These are phyloP conservation scores for Eledona agricola DNA, from an alignment of 2,888 invertebrate genomes.

Conservation along the genomic window DNA sequence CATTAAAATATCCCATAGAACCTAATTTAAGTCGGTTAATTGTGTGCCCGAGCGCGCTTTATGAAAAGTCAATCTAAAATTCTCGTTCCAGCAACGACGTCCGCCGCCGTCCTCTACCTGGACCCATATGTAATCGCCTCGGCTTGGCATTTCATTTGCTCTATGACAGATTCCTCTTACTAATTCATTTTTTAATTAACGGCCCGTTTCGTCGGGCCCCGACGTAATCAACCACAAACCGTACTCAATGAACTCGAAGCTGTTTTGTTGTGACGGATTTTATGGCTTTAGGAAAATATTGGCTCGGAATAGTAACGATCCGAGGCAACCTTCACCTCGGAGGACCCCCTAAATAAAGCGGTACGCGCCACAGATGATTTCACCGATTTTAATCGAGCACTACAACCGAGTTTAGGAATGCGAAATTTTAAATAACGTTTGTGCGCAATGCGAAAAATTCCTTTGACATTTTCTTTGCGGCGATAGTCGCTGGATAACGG, in stretches of 20 bases:
- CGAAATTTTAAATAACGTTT: no score
- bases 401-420: no score
- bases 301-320: slow-evolving; percentile 37
- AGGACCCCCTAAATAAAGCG: slow-evolving; percentile 25
- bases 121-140: slow-evolving; percentile 54
- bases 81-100: slow-evolving; percentile 52
- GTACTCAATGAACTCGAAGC: slow-evolving; percentile 47
- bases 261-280: slow-evolving; percentile 51
- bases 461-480: no score
- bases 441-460: no score
- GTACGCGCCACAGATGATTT: slow-evolving; percentile 25
- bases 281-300: slow-evolving; percentile 47
- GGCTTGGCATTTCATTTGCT: slow-evolving; percentile 61
- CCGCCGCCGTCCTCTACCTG: slow-evolving; percentile 48
- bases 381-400: no score
- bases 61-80: slow-evolving; percentile 58
- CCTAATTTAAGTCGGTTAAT: slow-evolving; percentile 59
- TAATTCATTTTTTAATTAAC: slow-evolving; percentile 63
- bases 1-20: slow-evolving; percentile 60
- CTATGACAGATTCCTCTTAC: slow-evolving; percentile 62
- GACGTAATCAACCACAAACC: slow-evolving; percentile 45
- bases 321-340: slow-evolving; percentile 28
- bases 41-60: slow-evolving; percentile 53
- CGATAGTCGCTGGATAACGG: no score
- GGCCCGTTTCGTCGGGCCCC: slow-evolving; percentile 52